A percentile compares a stretch with the other conserved stretches of the same genome.
phyloP scores from a whole-genome alignment of 2,888 invertebrate species.

The Lepidocyrtinus sp. region DNA sequence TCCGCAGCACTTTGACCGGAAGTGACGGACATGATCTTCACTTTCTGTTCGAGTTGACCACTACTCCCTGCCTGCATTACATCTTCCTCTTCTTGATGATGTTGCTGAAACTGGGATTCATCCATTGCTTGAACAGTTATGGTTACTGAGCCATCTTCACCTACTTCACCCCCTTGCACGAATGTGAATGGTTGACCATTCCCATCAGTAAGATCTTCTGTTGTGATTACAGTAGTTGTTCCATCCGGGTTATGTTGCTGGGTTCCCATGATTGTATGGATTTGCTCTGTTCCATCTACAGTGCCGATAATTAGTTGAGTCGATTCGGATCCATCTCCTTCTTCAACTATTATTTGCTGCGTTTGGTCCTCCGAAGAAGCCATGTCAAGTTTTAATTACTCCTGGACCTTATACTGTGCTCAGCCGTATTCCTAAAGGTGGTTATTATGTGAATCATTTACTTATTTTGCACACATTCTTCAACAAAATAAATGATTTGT shows the following conservation, averaged over 20 bases:
- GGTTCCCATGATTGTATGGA: neutral
- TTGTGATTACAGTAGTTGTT: neutral
- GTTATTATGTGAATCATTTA: neutral
- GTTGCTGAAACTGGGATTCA: constrained; percentile 7
- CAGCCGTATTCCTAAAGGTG: neutral
- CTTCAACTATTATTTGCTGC: constrained; percentile 12
- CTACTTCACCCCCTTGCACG: constrained; percentile 28
- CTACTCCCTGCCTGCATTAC: neutral
- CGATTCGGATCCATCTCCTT: neutral
- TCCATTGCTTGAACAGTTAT: constrained; percentile 45
- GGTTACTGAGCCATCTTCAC: constrained; percentile 35
- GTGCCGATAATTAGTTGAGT: neutral
- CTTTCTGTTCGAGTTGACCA: constrained; percentile 24
- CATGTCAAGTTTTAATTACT: neutral
- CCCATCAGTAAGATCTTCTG: neutral
- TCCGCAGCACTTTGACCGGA: constrained; percentile 46
- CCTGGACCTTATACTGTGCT: neutral
- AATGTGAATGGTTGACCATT: constrained; percentile 34
- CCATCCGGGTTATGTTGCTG: neutral
- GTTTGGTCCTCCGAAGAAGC: constrained; percentile 5
- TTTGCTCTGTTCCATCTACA: constrained; percentile 4
- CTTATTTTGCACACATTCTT: neutral
- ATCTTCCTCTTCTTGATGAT: constrained; percentile 15
- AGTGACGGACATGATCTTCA: constrained; percentile 51
- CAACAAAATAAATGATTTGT: neutral